Base-by-base conservation (phyloP, 2,113 vertebrate species). In the Nannobrachium achirus region DNA sequence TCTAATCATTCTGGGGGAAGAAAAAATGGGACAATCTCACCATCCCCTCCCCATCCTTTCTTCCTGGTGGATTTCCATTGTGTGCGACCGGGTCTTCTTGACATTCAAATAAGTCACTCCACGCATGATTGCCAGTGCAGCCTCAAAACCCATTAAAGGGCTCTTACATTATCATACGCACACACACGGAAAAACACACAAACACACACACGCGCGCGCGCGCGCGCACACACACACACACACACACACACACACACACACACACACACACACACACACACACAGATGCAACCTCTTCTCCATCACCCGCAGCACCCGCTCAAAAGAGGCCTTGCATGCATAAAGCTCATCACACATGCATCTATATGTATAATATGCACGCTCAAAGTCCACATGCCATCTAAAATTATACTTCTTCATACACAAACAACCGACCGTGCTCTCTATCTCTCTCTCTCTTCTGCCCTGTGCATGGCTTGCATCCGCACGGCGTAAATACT, bases 41-140 rank as follows among this genome's bases (percentile, higher is more conserved):
- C 15, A 4, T n/a, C 48, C 15, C 13, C 14, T 11, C 15, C 1
- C 14, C 48, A 4, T 14, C 3, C 11, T 49, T 15, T 63, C 44
- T 63, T n/a, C 15, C 18, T 60, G 2, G 16, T 61, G 41, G 44
- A 46, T 25, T 61, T 61, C 10, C 19, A 48, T n/a, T 46, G 57
- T 16, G 45, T 16, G 44, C 56, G 46, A 56, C 49, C 25, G 25
- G 25, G 63, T 49, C 19, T 13, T 52, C 56, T 46, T 19, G 68
- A 67, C 57, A 67, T 67, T 77, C 61, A 46, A 71, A 71, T 61
- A 67, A 67, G 51, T 71, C 62, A 71, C 55, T 64, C 57, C n/a
- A 14, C 42, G 11, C 4, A 49, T 61, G 63, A 67, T 61, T 38
- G 65, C 58, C 33, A 9, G 4, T 55, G 60, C 33, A 11, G 69